These are phyloP conservation scores for Hypotaenidia okinawae DNA, from an alignment of 2,797 vertebrate species.

Conservation along the genomic window DNA sequence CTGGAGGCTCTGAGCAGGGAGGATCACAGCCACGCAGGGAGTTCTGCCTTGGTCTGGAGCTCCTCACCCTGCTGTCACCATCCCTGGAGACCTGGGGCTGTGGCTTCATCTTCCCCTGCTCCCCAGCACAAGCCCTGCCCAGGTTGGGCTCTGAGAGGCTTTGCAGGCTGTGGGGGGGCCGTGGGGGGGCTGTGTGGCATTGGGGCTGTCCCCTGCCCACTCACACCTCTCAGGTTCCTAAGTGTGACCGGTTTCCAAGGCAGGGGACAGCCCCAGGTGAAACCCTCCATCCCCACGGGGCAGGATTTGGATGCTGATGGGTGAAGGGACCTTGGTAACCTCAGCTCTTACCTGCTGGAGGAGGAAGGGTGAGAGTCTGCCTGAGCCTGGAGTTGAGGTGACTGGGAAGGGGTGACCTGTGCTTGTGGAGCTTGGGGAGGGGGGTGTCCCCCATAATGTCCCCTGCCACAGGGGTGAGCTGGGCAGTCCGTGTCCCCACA, in stretches of 20 bases:
- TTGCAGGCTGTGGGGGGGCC: rapidly evolving
- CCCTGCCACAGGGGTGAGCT: no score
- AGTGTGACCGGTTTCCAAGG: not conserved
- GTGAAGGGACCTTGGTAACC: not conserved
- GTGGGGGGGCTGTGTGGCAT: rapidly evolving
- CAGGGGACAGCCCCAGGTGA: not conserved
- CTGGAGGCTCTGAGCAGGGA: not conserved
- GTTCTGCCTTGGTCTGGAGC: not conserved
- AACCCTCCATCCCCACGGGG: not conserved
- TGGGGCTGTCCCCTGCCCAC: rapidly evolving
- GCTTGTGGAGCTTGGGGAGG: not conserved
- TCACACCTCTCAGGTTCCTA: not conserved
- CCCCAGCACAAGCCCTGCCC: not conserved
- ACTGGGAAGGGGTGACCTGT: not conserved
- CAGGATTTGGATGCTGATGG: not conserved
- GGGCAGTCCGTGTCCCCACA: rapidly evolving
- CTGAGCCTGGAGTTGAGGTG: not conserved
- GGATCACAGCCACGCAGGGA: no score
- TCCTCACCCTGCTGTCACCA: rapidly evolving
- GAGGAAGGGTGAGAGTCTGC: not conserved
- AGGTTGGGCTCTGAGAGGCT: no score
- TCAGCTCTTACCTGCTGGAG: not conserved
- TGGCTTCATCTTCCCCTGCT: not conserved
- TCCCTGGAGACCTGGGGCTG: not conserved
- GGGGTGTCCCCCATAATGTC: not conserved